Evolutionary conservation across 2,888 invertebrate genomes (phyloP).

Genomic region (Ophion ventricosus): DNA sequence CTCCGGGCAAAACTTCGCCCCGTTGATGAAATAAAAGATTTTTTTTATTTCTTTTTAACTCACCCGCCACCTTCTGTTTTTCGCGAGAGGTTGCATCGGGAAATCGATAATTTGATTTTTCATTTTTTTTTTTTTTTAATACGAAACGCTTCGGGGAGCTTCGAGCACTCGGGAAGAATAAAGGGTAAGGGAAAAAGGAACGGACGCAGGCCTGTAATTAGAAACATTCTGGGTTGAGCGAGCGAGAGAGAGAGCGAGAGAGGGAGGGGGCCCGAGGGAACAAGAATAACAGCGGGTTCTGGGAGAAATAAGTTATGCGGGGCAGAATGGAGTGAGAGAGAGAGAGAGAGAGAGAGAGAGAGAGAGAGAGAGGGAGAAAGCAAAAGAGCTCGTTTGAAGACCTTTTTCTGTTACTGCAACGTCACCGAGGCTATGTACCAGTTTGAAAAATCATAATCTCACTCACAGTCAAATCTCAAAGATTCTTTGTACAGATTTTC

Average conservation of each 20-base stretch:
- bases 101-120: conserved; percentile 64
- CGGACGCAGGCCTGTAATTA: conserved; percentile 69
- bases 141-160: conserved; percentile 58
- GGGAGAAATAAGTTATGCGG: conserved; percentile 69
- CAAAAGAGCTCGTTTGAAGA: conserved; percentile 45
- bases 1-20: conserved; percentile 32
- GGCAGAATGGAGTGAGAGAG: conserved; percentile 44
- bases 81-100: conserved; percentile 43
- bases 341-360: conserved; percentile 25
- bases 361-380: no score
- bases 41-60: background rate
- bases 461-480: conserved; percentile 55
- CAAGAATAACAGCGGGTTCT: conserved; percentile 67
- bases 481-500: conserved; percentile 41
- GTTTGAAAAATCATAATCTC: conserved; percentile 60
- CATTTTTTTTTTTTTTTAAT: conserved; percentile 38
- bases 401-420: conserved; percentile 52
- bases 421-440: conserved; percentile 35
- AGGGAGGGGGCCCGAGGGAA: conserved; percentile 53
- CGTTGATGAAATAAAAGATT: conserved; percentile 52
- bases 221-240: conserved; percentile 71
- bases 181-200: conserved; percentile 53
- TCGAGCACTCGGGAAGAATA: conserved; percentile 40
- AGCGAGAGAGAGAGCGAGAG: conserved; percentile 46
- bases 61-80: background rate